Percentiles rank a stretch among this genome's conserved stretches.
phyloP scores from a whole-genome alignment of 1,140 invertebrate genomes.

The Cardiocondyla obscurior region DNA sequence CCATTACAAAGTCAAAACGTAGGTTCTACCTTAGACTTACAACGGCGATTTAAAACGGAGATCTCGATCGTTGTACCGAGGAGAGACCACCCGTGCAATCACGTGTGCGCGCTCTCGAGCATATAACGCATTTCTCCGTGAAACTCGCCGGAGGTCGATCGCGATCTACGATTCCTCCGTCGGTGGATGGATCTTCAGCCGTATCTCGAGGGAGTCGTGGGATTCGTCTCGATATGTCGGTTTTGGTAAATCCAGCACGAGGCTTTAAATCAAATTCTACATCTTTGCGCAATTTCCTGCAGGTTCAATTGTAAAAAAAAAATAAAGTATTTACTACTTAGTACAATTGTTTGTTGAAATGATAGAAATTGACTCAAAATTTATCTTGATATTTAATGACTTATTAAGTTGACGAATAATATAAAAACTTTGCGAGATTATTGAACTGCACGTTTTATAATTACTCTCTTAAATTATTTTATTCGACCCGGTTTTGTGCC shows the following conservation, averaged over 20 bases:
- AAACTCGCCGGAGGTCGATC: slow-evolving; percentile 45
- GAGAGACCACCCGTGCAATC: slow-evolving; percentile 58
- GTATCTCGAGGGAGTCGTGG: slow-evolving; percentile 18
- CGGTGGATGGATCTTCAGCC: slow-evolving; percentile 35
- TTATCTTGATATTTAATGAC: not conserved
- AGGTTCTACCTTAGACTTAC: slow-evolving; percentile 15
- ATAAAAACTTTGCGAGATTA: not conserved
- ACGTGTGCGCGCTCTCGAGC: slow-evolving; percentile 39
- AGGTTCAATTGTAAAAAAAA: not conserved
- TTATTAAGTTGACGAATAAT: not conserved
- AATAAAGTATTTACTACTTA: too few relatives aligned
- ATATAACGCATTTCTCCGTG: slow-evolving; percentile 58
- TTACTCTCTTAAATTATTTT: not conserved
- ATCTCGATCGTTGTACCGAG: slow-evolving; percentile 32
- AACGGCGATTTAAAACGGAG: slow-evolving; percentile 40
- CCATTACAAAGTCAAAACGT: slow-evolving; percentile 42
- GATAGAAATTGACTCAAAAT: not conserved
- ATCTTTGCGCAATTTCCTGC: not conserved
- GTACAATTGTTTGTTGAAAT: too few relatives aligned
- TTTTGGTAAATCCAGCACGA: slow-evolving; percentile 40
- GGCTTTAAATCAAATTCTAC: slow-evolving; percentile 1
- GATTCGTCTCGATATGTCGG: slow-evolving; percentile 41
- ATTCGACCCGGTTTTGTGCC: not conserved
- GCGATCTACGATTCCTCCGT: slow-evolving; percentile 50
- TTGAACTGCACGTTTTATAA: not conserved